These are phyloP conservation scores for Protodeltote pygarga DNA, from an alignment of 2,888 invertebrate species.

Conservation along the genomic window DNA sequence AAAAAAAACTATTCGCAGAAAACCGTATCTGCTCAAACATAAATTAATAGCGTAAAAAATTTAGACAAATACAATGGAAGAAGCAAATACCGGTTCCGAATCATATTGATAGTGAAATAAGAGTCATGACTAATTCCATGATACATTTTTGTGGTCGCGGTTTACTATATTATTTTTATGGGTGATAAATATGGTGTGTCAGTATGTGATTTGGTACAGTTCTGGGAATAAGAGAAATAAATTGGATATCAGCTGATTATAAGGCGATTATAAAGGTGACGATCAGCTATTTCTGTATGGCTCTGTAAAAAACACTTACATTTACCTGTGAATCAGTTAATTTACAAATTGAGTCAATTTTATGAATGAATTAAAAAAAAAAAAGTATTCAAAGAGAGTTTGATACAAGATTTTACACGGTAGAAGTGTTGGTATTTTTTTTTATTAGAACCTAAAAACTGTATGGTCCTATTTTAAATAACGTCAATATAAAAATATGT, in stretches of 20 bases:
- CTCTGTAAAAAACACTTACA: no score
- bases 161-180: conserved; percentile 42
- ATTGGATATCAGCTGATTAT: conserved; percentile 21
- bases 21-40: conserved; percentile 64
- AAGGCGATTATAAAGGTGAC: no score
- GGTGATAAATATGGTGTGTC: conserved; percentile 34
- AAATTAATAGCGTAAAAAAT: conserved; percentile 57
- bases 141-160: conserved; percentile 69
- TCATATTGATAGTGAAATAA: conserved; percentile 63
- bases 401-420: no score
- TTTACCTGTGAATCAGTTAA: no score
- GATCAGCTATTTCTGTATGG: no score
- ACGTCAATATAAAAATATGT: no score
- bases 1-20: conserved; percentile 62
- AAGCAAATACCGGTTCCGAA: conserved; percentile 17
- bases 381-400: no score
- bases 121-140: conserved; percentile 70
- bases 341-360: no score
- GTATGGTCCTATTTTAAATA: no score
- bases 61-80: conserved; percentile 14
- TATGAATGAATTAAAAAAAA: no score
- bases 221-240: conserved; percentile 56
- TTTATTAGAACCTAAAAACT: no score
- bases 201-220: conserved; percentile 66
- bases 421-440: no score